A percentile compares a stretch with the other conserved stretches of the same genome.
Evolutionary conservation across 2,888 invertebrate genomes (phyloP).

Genomic region (Cyaniris semiargus): DNA sequence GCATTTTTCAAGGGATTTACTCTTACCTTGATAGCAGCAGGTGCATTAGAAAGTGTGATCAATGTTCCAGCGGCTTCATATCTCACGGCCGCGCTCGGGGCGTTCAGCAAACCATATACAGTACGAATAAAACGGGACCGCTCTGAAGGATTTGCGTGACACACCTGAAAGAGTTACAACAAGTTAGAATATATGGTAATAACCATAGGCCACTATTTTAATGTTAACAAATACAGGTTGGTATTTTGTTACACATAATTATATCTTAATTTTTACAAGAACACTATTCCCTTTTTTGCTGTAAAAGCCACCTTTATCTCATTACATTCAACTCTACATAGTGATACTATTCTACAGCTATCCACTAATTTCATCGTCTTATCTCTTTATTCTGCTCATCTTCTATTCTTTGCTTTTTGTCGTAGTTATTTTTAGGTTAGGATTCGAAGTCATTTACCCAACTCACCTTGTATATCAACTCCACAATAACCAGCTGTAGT

Average conservation of each 20-base stretch:
- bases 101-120: conserved; percentile 98
- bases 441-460: background rate
- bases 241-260: no score
- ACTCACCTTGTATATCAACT: conserved; percentile 96
- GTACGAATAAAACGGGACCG: conserved; percentile 98
- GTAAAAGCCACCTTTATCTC: no score
- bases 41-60: conserved; percentile 97
- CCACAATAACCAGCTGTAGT: conserved; percentile 98
- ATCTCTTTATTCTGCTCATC: no score
- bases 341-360: no score
- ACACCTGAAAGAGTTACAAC: conserved; percentile 82
- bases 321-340: no score
- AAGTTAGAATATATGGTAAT: no score
- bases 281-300: no score
- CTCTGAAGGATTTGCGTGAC: conserved; percentile 97
- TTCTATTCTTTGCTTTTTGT: background rate
- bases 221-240: no score
- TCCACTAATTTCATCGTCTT: no score
- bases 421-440: background rate
- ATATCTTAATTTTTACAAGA: no score
- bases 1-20: background rate
- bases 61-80: conserved; percentile 99
- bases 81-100: conserved; percentile 96
- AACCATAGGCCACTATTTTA: no score
- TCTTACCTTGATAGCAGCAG: conserved; percentile 94